Evolutionary conservation across 2,888 invertebrate genomes (phyloP).

Genomic region (Drosophila tanythrix): DNA sequence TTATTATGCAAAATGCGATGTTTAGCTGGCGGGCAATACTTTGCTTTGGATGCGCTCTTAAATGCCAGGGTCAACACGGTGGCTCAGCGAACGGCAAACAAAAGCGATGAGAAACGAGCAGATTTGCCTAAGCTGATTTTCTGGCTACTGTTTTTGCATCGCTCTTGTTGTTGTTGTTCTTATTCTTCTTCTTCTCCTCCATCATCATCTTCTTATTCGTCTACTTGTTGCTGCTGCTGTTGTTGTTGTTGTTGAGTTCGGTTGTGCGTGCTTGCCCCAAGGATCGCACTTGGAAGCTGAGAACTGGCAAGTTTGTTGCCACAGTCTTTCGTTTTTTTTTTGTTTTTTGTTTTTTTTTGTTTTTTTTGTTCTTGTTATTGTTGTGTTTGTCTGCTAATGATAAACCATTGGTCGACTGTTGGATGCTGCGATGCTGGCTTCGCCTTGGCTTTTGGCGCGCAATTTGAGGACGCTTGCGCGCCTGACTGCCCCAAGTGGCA

Average conservation of each 20-base stretch:
- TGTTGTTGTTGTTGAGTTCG: slow-evolving; percentile 3
- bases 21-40: not conserved
- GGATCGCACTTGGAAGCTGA: slow-evolving; percentile 13
- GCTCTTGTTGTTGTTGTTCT: not conserved
- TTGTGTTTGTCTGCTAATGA: slow-evolving; percentile 16
- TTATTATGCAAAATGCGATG: not conserved
- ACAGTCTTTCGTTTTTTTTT: slow-evolving; percentile 45
- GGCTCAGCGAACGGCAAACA: slow-evolving; percentile 2
- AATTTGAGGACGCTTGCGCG: slow-evolving; percentile 43
- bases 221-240: not conserved
- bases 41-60: slow-evolving; percentile 13
- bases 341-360: not conserved
- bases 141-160: slow-evolving; percentile 18
- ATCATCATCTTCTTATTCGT: not conserved
- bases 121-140: slow-evolving; percentile 30
- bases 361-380: slow-evolving; percentile 24
- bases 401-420: not conserved
- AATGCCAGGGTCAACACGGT: slow-evolving; percentile 46
- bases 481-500: slow-evolving; percentile 73
- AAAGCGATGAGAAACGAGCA: slow-evolving; percentile 2
- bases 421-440: slow-evolving; percentile 34
- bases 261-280: slow-evolving; percentile 46
- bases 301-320: slow-evolving; percentile 43
- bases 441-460: slow-evolving; percentile 65
- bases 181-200: not conserved